Conservation (phyloP, 2,113 vertebrate genomes). For the Psophia crepitans region DNA sequence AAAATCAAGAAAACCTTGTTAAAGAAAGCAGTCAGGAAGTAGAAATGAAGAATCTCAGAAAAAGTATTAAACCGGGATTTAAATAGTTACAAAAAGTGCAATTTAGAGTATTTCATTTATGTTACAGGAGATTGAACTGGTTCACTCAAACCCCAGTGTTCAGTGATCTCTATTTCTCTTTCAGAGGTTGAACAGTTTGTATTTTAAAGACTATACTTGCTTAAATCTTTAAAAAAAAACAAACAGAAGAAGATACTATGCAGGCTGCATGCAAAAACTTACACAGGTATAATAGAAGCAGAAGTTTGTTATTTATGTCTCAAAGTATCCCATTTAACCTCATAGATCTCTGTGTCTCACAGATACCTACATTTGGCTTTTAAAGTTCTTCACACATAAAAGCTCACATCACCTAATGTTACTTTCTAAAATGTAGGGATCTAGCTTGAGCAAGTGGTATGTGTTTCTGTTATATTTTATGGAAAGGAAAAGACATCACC, state of each 20-base stretch:
- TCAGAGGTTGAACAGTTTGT: neutral
- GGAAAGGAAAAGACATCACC: neutral
- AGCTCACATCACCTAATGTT: neutral
- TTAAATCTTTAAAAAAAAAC: neutral
- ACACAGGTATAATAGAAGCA: neutral
- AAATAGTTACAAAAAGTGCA: neutral
- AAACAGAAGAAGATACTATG: neutral
- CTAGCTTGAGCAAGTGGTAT: neutral
- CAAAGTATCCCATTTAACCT: neutral
- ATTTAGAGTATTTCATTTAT: neutral
- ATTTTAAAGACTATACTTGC: neutral
- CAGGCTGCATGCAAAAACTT: fast-evolving
- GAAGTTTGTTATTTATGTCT: neutral
- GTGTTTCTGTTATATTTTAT: neutral
- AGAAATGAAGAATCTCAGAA: neutral
- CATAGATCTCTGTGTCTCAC: neutral
- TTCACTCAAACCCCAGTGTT: neutral
- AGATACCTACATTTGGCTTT: neutral
- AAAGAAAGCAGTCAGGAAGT: neutral
- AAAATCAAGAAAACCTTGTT: neutral
- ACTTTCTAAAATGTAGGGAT: neutral
- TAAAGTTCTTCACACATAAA: neutral
- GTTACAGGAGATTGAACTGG: neutral
- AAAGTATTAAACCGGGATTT: neutral
- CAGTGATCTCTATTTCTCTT: neutral